These are phyloP conservation scores for Latrodectus elegans DNA, from an alignment of 2,888 invertebrate genomes.

Conservation along the genomic window DNA sequence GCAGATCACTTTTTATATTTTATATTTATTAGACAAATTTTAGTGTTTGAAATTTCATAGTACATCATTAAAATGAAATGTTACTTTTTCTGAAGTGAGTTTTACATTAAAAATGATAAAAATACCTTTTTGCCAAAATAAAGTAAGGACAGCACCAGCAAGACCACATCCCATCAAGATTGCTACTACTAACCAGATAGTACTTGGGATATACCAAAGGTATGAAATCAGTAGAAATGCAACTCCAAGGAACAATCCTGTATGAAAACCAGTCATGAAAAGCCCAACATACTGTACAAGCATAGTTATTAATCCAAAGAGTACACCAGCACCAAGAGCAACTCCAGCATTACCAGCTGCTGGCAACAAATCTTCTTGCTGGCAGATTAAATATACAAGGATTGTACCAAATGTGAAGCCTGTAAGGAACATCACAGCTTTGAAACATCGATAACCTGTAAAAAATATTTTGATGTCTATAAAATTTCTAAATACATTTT, in stretches of 20 bases:
- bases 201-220: constrained; percentile 67
- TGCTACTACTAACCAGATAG: constrained; percentile 83
- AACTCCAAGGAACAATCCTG: constrained; percentile 79
- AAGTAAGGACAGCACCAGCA: constrained; percentile 82
- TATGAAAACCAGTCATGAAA: constrained; percentile 87
- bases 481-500: neutral
- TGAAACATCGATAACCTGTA: constrained; percentile 90
- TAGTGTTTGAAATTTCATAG: too few species aligned
- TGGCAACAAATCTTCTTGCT: constrained; percentile 70
- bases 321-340: constrained; percentile 83
- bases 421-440: constrained; percentile 90
- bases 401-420: constrained; percentile 89
- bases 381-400: constrained; percentile 81
- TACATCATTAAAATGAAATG: too few species aligned
- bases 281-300: constrained; percentile 87
- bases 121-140: constrained; percentile 83
- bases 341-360: constrained; percentile 79
- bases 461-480: constrained; percentile 6
- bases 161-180: constrained; percentile 82
- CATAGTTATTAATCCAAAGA: constrained; percentile 87
- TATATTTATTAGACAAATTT: too few species aligned
- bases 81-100: too few species aligned
- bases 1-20: too few species aligned
- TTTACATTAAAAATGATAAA: too few species aligned
- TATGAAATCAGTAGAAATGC: constrained; percentile 73